A percentile compares a stretch with the other conserved stretches of the same genome.
Conservation (phyloP, 2,888 invertebrate genomes). For the Drosophila paracracens region DNA sequence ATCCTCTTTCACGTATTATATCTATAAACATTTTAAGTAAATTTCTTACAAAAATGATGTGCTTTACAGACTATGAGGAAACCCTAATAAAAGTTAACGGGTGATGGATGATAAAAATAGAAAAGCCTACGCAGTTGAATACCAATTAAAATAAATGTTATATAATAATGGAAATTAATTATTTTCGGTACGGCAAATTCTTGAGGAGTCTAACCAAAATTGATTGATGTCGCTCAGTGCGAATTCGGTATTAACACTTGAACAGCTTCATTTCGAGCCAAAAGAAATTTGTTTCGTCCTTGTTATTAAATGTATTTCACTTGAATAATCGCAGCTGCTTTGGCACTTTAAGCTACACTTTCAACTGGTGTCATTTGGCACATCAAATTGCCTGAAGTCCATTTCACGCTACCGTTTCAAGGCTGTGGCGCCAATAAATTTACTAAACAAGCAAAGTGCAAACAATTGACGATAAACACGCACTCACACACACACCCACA, state of each 20-base stretch:
- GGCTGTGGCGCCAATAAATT: conserved; percentile 71
- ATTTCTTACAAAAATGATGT: neutral
- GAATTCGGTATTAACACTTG: neutral
- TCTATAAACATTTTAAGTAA: neutral
- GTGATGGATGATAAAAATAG: neutral
- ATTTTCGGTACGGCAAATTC: neutral
- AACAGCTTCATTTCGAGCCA: neutral
- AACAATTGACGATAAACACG: conserved; percentile 53
- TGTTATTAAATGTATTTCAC: neutral
- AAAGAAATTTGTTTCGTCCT: neutral
- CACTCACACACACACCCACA: conserved; percentile 21
- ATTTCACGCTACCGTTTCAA: conserved; percentile 48
- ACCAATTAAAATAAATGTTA: neutral
- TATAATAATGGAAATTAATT: neutral
- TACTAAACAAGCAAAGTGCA: conserved; percentile 68
- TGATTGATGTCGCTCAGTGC: neutral
- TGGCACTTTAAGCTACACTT: neutral
- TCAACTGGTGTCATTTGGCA: conserved; percentile 15
- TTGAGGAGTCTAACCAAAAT: neutral
- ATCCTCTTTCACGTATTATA: neutral
- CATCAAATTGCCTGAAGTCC: neutral
- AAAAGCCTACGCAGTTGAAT: neutral
- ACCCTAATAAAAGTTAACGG: neutral
- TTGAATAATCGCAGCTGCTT: neutral
- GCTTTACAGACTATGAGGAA: neutral